Base-by-base conservation (phyloP, 2,888 invertebrate genomes). In the Caenorhabditis macrosperma region DNA sequence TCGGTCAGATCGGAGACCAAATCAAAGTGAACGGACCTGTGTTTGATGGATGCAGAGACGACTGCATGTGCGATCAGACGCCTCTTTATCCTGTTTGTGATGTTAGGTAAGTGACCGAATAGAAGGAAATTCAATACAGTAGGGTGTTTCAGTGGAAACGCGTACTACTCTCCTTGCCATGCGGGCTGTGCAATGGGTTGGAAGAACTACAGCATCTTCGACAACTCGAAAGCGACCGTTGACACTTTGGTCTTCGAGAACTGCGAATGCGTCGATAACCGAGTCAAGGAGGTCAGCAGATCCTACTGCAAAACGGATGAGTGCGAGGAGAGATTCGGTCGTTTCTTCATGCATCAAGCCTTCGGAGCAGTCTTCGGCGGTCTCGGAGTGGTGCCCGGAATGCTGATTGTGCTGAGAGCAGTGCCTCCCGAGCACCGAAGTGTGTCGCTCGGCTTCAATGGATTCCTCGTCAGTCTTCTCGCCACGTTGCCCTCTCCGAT, bases 91-190 rank as follows among this genome's bases (percentile, higher is more conserved):
- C 91, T 0, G 88, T 91, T 3, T 91, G 91, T 82, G 87, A 87
- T 61, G 33, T 48, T 22, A 41, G 44, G 82, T 78, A 22, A 50
- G 75, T 54, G 41, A n/a, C 7, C 4, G 7, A 15, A 12, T 30
- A 17, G 2, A 26, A 2, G 54, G 5, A 33, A 44, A 33, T 26
- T 48, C 44, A 5, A 57, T 22, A 20, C 44, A 44, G 48, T 50
- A 10, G 15, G 15, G 15, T 35, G 35, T 57, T 79, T 30, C 54
- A 82, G 77, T 57, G 88, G 90, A 24, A 79, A 83, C 5, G 87
- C 90, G 4, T 91, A 88, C 78, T 91, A 91, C 72, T 91, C 91
- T 0, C 91, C 91, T 0, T 91, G 91, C 80, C 88, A 90, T 64
- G 85, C 88, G 9, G 89, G 89, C n/a, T 89, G 89, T 59, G 82